Evolutionary conservation across 2,888 invertebrate species (phyloP), one percentile per base, ranked within the genome.

Genomic region (Lucinisca nassula): DNA sequence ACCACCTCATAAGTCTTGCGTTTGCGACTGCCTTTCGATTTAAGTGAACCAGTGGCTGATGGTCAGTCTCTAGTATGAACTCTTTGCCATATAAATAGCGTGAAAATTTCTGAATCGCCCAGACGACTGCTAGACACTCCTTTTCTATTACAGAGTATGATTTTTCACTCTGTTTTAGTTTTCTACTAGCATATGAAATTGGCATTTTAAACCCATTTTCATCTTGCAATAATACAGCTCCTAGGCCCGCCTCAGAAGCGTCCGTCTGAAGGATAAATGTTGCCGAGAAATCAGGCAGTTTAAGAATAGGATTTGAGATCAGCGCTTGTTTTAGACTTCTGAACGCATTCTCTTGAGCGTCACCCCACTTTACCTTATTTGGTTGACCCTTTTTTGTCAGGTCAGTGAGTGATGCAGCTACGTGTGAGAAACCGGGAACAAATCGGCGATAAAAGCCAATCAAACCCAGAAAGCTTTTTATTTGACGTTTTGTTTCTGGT

Each of bases 101-200:
- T 2, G 24, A 24, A 45, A 35, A 77, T 58, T 55, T 55, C 24
- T 55, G 8, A 12, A 55, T n/a, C 6, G 55, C 55, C 55, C 55
- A 55, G 4, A 55, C 55, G 21, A 55, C 21, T 21, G 55, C 55
- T 4, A 55, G 24, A n/a, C 55, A 55, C n/a, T 55, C 55, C 24
- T 55, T 55, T 55, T 55, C 55, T 12, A 55, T 55, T 12, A 90
- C 82, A 0, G 89, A 67, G 83, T 93, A 93, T 0, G 85, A 67
- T 0, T 78, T 61, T 58, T 94, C 93, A 14, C 88, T 51, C 1
- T 51, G 73, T 2, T 83, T 35, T 2, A 94, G 81, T 2, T 91
- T 88, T 30, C 88, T 79, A 70, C 93, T 93, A 12, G 91, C 89
- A 80, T 93, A 94, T 32, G 92, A 92, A 0, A 94, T 90, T 2